Evolutionary conservation across 1,140 invertebrate species (phyloP), one percentile per base, ranked within the genome.

Genomic region (Pissodes strobi): DNA sequence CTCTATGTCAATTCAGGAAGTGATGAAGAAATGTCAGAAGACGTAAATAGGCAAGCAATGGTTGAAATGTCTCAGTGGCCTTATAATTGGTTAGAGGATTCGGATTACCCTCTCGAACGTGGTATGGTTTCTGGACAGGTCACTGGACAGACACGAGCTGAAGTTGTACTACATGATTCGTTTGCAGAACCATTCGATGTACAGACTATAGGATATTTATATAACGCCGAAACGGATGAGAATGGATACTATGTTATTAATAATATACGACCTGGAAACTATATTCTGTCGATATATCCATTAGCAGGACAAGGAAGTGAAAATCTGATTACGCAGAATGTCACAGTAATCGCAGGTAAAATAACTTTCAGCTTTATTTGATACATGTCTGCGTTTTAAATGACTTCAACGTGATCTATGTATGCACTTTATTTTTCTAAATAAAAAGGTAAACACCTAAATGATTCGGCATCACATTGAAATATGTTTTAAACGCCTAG

Each of bases 231-330:
- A 0, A 43, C 37, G 12, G 53, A 41, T 23, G 12, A 41, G 15
- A 43, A 43, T 15, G 37, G 37, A 25, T 13, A 41, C 25, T 56
- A 41, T 17, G 1, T 15, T 4, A 18, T 56, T 4, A 23, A 10
- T 3, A 56, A 56, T 27, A 27, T 56, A 15, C 17, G 53, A 2
- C 37, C 37, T 41, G 53, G 53, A 22, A 15, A 41, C 27, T 56
- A 56, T 9, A 21, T 12, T 17, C 15, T 56, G n/a, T 4, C 25
- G 2, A 22, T 13, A 4, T 56, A 41, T 43, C 37, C 53, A 19
- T 15, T 56, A 13, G 37, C 37, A 0, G 53, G 53, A 23, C 37
- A 56, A 41, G 53, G 37, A 22, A 56, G 37, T 56, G 53, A 56
- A 56, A 43, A 41, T 56, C 8, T 23, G n/a, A 17, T 25, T 2